These are phyloP conservation scores for Drosophila paramelanica DNA, from an alignment of 2,888 invertebrate genomes.

Conservation along the genomic window DNA sequence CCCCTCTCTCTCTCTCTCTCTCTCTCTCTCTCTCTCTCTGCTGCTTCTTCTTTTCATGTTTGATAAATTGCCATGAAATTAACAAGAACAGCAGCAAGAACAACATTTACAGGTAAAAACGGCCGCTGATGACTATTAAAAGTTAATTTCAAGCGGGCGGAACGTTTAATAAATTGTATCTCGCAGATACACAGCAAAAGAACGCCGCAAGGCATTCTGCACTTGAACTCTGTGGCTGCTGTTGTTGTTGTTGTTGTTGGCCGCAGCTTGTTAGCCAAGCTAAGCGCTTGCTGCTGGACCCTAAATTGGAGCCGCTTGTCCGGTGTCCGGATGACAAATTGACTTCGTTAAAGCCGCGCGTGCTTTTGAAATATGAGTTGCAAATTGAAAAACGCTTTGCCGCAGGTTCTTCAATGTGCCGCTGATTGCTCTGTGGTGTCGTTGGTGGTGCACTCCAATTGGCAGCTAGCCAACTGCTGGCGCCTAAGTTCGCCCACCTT, in stretches of 20 bases:
- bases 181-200: slow-evolving; percentile 35
- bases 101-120: slow-evolving; percentile 18
- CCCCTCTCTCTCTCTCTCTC: slow-evolving; percentile 12
- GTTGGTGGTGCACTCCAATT: slow-evolving; percentile 25
- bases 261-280: slow-evolving; percentile 26
- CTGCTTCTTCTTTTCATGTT: slow-evolving; percentile 4
- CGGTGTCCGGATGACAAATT: slow-evolving; percentile 68
- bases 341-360: slow-evolving; percentile 64
- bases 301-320: slow-evolving; percentile 25
- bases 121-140: slow-evolving; percentile 39
- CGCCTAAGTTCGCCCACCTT: slow-evolving; percentile 37
- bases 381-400: slow-evolving; percentile 69
- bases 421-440: slow-evolving; percentile 56
- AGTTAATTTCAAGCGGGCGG: slow-evolving; percentile 65
- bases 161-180: slow-evolving; percentile 50
- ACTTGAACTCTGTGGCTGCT: slow-evolving; percentile 24
- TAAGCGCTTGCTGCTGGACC: slow-evolving; percentile 2
- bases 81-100: slow-evolving; percentile 38
- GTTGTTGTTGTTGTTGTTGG: slow-evolving; percentile 1
- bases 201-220: slow-evolving; percentile 33
- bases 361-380: slow-evolving; percentile 52
- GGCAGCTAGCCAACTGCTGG: slow-evolving; percentile 26
- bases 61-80: slow-evolving; percentile 73
- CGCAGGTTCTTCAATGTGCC: slow-evolving; percentile 62
- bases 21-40: slow-evolving; percentile 4